Conservation (phyloP, 2,888 invertebrate species). For the Pycnomerus fuliginosus region DNA sequence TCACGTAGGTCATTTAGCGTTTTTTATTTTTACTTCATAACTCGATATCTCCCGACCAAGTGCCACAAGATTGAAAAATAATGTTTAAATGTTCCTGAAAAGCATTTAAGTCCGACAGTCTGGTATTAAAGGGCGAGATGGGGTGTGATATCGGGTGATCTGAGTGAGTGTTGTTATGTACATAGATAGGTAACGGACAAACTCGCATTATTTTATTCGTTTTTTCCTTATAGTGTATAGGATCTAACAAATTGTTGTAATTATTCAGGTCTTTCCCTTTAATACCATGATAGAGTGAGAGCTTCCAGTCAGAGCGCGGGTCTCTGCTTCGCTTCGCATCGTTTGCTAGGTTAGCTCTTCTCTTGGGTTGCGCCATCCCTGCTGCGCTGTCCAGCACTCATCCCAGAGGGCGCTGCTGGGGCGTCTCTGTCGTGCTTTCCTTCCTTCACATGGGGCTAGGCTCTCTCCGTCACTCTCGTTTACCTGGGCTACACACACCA, state of each 20-base stretch:
- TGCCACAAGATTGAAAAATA: conserved; percentile 48
- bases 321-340: conserved; percentile 53
- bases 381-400: not conserved
- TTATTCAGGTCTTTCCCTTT: conserved; percentile 49
- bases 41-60: conserved; percentile 54
- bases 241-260: conserved; percentile 43
- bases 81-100: conserved; percentile 55
- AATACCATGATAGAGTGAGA: conserved; percentile 53
- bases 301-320: conserved; percentile 54
- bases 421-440: too few species aligned
- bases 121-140: conserved; percentile 54
- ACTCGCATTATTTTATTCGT: conserved; percentile 46
- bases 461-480: too few species aligned
- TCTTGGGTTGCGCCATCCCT: conserved; percentile 49
- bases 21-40: conserved; percentile 33
- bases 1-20: conserved; percentile 33
- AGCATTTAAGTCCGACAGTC: conserved; percentile 51
- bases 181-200: conserved; percentile 39
- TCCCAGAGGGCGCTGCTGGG: too few species aligned
- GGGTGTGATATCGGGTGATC: conserved; percentile 48
- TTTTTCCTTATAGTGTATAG: conserved; percentile 44
- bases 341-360: conserved; percentile 51
- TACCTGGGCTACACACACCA: too few species aligned
- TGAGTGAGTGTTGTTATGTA: conserved; percentile 36
- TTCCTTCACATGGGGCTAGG: conserved; percentile 4